Percentiles rank a stretch among this genome's conserved stretches.
phyloP scores from a whole-genome alignment of 2,888 invertebrate species.

The Lapara coniferarum region DNA sequence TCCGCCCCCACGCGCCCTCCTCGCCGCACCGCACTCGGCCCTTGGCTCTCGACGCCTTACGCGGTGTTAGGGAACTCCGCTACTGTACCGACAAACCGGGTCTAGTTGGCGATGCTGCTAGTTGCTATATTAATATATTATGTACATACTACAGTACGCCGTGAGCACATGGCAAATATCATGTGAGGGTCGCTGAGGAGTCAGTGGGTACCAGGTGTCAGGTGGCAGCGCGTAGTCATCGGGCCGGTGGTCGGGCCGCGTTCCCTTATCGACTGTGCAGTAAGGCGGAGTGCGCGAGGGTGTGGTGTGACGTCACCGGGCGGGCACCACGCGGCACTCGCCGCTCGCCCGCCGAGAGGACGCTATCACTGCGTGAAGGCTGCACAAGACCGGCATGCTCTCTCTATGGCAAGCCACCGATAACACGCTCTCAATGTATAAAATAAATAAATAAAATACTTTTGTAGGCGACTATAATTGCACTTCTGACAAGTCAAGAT shows the following conservation, averaged over 20 bases:
- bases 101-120: background rate
- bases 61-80: background rate
- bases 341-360: background rate
- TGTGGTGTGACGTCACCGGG: constrained; percentile 13
- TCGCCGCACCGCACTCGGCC: constrained; percentile 31
- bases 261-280: constrained; percentile 49
- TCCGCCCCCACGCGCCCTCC: constrained; percentile 26
- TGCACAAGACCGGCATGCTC: background rate
- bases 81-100: background rate
- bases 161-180: too few relatives aligned
- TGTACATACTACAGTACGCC: background rate
- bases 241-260: constrained; percentile 4
- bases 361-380: background rate
- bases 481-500: too few relatives aligned
- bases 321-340: constrained; percentile 13
- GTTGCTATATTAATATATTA: background rate
- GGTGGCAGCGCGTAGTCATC: background rate
- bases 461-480: too few relatives aligned
- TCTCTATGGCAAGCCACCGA: background rate
- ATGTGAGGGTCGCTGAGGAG: too few relatives aligned
- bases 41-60: constrained; percentile 31
- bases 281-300: constrained; percentile 30
- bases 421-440: too few relatives aligned
- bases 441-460: too few relatives aligned
- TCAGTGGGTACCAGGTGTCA: too few relatives aligned